phyloP scores from a whole-genome alignment of 1,140 invertebrate species.

The Apocrypta bakeri region DNA sequence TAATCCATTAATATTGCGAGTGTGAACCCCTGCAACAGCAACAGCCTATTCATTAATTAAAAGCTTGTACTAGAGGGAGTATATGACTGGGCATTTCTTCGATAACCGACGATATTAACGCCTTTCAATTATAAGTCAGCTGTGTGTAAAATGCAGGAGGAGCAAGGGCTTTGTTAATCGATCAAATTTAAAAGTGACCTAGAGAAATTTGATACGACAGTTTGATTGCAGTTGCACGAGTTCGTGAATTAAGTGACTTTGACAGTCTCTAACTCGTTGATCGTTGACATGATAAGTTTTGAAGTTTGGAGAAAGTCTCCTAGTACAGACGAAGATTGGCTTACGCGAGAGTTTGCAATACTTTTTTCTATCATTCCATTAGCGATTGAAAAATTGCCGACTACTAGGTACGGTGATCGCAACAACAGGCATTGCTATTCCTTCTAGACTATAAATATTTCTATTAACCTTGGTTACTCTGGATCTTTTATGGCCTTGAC shows the following conservation, averaged over 20 bases:
- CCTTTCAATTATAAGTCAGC: background rate
- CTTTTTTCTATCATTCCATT: slow-evolving; percentile 3
- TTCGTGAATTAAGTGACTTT: slow-evolving; percentile 39
- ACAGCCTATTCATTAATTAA: no score
- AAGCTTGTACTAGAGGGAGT: no score
- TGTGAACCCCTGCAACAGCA: no score
- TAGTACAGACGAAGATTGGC: no score
- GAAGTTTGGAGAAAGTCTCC: slow-evolving; percentile 14
- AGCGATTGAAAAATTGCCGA: background rate
- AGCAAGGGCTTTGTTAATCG: background rate
- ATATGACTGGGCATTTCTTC: background rate
- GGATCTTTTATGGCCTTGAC: no score
- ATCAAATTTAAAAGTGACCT: slow-evolving; percentile 35
- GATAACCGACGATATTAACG: background rate
- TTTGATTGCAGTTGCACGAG: slow-evolving; percentile 49
- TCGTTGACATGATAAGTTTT: slow-evolving; percentile 27
- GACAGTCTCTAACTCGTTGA: slow-evolving; percentile 9
- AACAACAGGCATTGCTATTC: background rate
- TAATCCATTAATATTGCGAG: no score
- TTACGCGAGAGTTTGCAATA: background rate
- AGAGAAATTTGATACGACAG: slow-evolving; percentile 45
- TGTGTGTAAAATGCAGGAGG: background rate
- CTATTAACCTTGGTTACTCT: no score
- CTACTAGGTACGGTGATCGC: background rate
- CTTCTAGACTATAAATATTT: background rate